Evolutionary conservation across 2,888 invertebrate species (phyloP), one percentile per base, ranked within the genome.

Genomic region (Blastobasis lacticolella): DNA sequence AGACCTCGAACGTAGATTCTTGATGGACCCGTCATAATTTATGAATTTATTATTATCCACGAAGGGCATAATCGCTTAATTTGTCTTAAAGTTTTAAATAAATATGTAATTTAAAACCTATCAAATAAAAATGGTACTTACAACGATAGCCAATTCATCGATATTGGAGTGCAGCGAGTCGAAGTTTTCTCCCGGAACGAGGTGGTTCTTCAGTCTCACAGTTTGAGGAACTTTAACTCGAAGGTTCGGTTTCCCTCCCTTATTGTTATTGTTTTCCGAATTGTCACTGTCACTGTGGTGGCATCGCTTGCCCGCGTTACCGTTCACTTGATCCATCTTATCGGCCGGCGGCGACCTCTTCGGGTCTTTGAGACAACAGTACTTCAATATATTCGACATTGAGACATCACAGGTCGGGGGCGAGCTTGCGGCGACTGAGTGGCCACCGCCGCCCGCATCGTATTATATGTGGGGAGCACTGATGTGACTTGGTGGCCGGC

Each of bases 221-320:
- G 86, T 82, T 43, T 78, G 81, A n/a, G 79, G 75, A 57, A 87
- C 78, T 69, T 82, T 83, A 5, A 88, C 64, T 23, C 76, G 74
- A 45, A 86, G 69, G 47, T 74, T 75, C 4, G 77, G 73, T 57
- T 82, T 86, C 57, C 64, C 71, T 52, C 65, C 52, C 51, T 73
- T 79, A 7, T 75, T 66, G 40, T 58, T 58, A 56, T 61, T 61
- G 71, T 68, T 57, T 62, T 70, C 67, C 49, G 54, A 75, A 78
- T 77, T 75, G 56, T 63, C 73, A 73, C 73, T 52, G 10, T 46
- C 74, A 70, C 71, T 80, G 51, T 81, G 72, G 0, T 82, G 83
- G 59, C 82, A 81, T 46, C 66, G 59, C 10, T 69, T 57, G 4
- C 58, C 50, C 10, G 59, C 55, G 55, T 77, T 66, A 8, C 84